Percentiles rank a stretch among this genome's conserved stretches.
Conservation (phyloP, 1,140 invertebrate species). For the Rhopalosiphum maidis region DNA sequence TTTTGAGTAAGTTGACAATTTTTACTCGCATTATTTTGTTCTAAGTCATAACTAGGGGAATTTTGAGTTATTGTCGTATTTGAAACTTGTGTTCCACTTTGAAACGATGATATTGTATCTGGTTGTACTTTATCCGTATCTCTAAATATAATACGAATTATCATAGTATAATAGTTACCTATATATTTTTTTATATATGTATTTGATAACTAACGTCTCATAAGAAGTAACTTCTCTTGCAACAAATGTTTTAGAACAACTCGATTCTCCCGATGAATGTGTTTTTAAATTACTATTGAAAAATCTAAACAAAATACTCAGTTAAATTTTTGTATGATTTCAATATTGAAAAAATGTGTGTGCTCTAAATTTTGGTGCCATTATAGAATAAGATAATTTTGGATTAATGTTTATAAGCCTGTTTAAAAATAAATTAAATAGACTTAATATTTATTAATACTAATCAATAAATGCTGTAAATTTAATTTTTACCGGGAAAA, state of each 20-base stretch:
- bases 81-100: neutral
- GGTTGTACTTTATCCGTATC: neutral
- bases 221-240: neutral
- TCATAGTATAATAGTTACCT: neutral
- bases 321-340: slow-evolving; percentile 44
- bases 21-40: neutral
- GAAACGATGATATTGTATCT: neutral
- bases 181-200: too few species aligned
- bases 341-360: slow-evolving; percentile 30
- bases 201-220: slow-evolving; percentile 20
- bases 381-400: neutral
- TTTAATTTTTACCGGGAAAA: neutral
- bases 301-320: slow-evolving; percentile 67
- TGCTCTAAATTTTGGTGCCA: neutral
- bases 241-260: neutral
- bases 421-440: neutral
- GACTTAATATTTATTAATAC: neutral
- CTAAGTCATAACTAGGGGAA: neutral
- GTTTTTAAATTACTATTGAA: slow-evolving; percentile 81
- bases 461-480: neutral
- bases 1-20: slow-evolving; percentile 50
- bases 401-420: neutral
- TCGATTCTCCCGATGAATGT: slow-evolving; percentile 63
- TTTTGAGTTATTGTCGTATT: neutral
- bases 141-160: neutral